phyloP scores from a whole-genome alignment of 1,140 invertebrate genomes.

The Pteromalus puparum region DNA sequence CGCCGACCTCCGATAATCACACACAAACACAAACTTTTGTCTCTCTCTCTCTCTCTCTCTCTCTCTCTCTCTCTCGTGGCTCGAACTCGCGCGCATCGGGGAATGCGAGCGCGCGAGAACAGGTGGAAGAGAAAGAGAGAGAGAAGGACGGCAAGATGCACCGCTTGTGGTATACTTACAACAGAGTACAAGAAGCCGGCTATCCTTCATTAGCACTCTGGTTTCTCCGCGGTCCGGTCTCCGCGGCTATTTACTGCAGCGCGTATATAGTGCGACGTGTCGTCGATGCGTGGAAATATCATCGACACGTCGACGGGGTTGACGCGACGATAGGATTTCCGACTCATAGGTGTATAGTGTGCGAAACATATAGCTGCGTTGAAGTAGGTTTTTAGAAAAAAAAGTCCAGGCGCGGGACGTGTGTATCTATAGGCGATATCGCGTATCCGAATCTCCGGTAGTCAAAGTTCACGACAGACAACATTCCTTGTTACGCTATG shows the following conservation, averaged over 20 bases:
- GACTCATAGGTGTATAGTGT: too few species aligned
- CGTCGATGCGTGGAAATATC: background rate
- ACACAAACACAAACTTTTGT: slow-evolving; percentile 57
- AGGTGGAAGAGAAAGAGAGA: background rate
- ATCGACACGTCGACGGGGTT: too few species aligned
- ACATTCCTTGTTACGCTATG: slow-evolving; percentile 46
- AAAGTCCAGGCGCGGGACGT: background rate
- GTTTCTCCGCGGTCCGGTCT: slow-evolving; percentile 51
- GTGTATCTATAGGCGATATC: slow-evolving; percentile 45
- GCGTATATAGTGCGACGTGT: background rate
- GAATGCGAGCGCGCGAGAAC: slow-evolving; percentile 2
- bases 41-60: slow-evolving; percentile 46
- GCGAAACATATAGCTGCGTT: too few species aligned
- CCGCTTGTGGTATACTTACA: background rate
- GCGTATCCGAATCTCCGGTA: slow-evolving; percentile 46
- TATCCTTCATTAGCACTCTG: slow-evolving; percentile 69
- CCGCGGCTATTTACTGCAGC: background rate
- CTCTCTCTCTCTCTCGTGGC: slow-evolving; percentile 45
- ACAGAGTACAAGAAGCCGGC: slow-evolving; percentile 57
- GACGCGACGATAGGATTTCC: too few species aligned
- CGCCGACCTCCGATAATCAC: slow-evolving; percentile 52
- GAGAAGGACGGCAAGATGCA: slow-evolving; percentile 7
- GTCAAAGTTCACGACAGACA: slow-evolving; percentile 49
- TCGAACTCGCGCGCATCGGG: slow-evolving; percentile 15
- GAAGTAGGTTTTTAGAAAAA: too few species aligned